Evolutionary conservation across 2,888 invertebrate genomes (phyloP), one percentile per base, ranked within the genome.

Genomic region (Hartigia nigra): DNA sequence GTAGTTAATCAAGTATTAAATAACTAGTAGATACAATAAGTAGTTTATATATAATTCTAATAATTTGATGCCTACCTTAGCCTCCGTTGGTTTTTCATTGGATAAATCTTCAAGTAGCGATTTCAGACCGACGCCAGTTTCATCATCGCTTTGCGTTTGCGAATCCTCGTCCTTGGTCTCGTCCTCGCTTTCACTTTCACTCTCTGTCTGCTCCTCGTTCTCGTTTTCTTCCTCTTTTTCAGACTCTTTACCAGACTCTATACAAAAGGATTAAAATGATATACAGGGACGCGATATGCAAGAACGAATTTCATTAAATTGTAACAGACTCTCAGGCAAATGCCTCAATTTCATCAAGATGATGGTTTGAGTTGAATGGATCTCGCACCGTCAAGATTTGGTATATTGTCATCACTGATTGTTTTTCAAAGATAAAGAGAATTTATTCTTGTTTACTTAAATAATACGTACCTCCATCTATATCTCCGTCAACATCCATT

Each of bases 81-180:
- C 82, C 74, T 82, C 81, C 55, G 79, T 79, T 39, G 88, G 84
- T 82, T 90, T 90, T 78, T 91, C 91, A 81, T 92, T 91, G 1
- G 89, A 88, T 72, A 89, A 85, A 88, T 94, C 93, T 84, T 93
- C 93, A 34, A 95, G 86, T 31, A 95, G 90, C 80, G 94, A 93
- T 87, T 94, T 94, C 1, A 95, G 91, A 69, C 94, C 94, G 76
- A 93, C 91, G 76, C 93, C 93, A 35, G 92, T 92, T 81, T 92
- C 92, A 5, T 91, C 91, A 77, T 92, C 92, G 74, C 90, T 91
- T 77, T 89, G 91, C 31, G 86, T 87, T 77, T 88, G 89, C 76
- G 88, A 88, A 80, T 89, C 88, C 34, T 85, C 84, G 12, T 83
- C 84, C 75, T 86, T 81, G 85, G 88, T 86, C 85, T 92, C 88